These are phyloP conservation scores for Drosophila persimilis DNA, from an alignment of 1,140 invertebrate species.

Conservation along the genomic window DNA sequence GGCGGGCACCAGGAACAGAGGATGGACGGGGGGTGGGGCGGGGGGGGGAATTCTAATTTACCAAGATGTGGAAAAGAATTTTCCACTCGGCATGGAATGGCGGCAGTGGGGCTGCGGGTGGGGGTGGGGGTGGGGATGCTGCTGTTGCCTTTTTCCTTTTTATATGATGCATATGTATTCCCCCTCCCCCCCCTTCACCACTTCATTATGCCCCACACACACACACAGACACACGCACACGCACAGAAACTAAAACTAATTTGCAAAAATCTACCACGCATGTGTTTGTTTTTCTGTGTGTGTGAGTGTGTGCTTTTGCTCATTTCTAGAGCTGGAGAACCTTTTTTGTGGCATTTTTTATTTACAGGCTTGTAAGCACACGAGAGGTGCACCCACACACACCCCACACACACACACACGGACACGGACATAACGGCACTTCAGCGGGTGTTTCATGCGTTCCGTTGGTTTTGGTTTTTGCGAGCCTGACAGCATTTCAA, in stretches of 20 bases:
- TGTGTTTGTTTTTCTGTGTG: constrained; percentile 49
- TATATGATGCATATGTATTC: constrained; percentile 56
- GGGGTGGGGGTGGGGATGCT: background rate
- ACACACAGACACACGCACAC: constrained; percentile 47
- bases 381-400: constrained; percentile 39
- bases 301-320: constrained; percentile 62
- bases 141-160: constrained; percentile 46
- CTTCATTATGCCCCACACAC: constrained; percentile 37
- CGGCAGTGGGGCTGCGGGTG: too few relatives aligned
- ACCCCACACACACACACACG: constrained; percentile 12
- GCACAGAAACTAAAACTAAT: constrained; percentile 71
- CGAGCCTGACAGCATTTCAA: constrained; percentile 79
- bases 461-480: constrained; percentile 74
- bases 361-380: constrained; percentile 73
- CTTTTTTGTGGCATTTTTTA: constrained; percentile 61
- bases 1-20: constrained; percentile 6
- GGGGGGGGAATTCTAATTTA: constrained; percentile 68
- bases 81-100: constrained; percentile 44
- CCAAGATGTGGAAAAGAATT: constrained; percentile 77
- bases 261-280: constrained; percentile 69
- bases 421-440: constrained; percentile 34
- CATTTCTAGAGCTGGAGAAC: constrained; percentile 65
- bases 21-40: background rate
- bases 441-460: constrained; percentile 72
- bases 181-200: background rate